Evolutionary conservation across 2,888 invertebrate species (phyloP), one percentile per base, ranked within the genome.

Genomic region (Ochropacha duplaris): DNA sequence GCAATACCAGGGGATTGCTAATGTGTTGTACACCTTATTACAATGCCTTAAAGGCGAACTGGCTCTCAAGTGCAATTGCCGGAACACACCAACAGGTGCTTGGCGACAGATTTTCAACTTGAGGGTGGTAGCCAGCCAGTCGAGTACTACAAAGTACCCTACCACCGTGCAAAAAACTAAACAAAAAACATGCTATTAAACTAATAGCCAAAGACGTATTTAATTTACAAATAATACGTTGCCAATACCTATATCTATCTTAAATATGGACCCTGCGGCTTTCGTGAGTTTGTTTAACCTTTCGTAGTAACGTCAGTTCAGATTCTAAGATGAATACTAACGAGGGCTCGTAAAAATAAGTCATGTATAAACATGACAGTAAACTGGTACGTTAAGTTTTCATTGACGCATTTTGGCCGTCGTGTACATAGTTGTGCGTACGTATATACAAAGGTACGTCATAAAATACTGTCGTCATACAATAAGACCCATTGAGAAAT

Each of bases 401-500:
- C 67, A 75, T 68, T 81, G 81, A 80, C 83, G 81, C 80, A 81
- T 76, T 78, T 78, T 76, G 77, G 64, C 71, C 76, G 67, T 61
- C 76, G 81, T 81, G 83, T 81, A 79, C 80, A 83, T 83, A 83
- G 83, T 84, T 78, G 80, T 74, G 81, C 75, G 67, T 62, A 65
- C 64, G 65, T 68, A 62, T 61, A 63, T 19, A 75, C 76, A 74
- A 72, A 64, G 76, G 69, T 78, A 87, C 87, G 87, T 88, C 86
- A 88, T 84, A 83, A 84, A 80, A 80, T 74, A 72, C 68, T 79
- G 83, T 84, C 87, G 85, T 88, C 87, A 87, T 78, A 81, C 81
- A 80, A 79, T 78, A 71, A 74, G 75, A 70, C 74, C 81, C 87
- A 90, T 88, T 88, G 85, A 88, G 81, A 83, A 86, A 81, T 86